Evolutionary conservation across 2,888 invertebrate genomes (phyloP), one percentile per base, ranked within the genome.

Genomic region (Archips crataeganus): DNA sequence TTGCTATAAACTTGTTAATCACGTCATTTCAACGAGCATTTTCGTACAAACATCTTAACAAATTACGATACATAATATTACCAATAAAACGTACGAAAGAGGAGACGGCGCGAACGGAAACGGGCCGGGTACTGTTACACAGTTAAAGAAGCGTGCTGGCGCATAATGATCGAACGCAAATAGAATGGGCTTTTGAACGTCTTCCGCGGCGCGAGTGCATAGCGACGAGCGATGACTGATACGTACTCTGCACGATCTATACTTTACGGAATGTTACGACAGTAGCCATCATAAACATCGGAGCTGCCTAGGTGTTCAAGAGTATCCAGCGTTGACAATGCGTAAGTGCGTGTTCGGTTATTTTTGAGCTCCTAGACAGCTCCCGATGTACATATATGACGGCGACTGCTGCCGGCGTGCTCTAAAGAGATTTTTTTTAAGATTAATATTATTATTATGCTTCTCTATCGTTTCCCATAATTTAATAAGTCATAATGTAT

Each of bases 151-250:
- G 92, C 92, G 92, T 93, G 93, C 85, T 82, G 84, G 81, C 83
- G 93, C 93, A 94, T 94, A 94, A 93, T 92, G 90, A 93, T 93
- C 84, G 86, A 85, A 87, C 89, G 84, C 86, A 90, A 91, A 93
- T 92, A 93, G 91, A 90, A 86, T 82, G 83, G 81, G 87, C 89
- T 87, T 89, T 86, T 85, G 86, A 87, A 84, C 83, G 82, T 77
- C 75, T 81, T 75, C 70, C 65, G 64, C 77, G 72, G 65, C 82
- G 81, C 84, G 83, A 74, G 74, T 74, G 69, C 74, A 65, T 65
- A 74, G 70, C 74, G 69, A 59, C 59, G 39, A 68, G 67, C 67
- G 73, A 69, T 5, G 65, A 15, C 34, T 34, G 34, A 64, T 63
- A 36, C 59, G 57, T 60, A 60, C 32, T 63, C 49, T 5, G 10